These are phyloP conservation scores for Hexactinellida sp. DNA, from an alignment of 37 sponge, comb jelly and placozoan genomes.

Conservation along the genomic window DNA sequence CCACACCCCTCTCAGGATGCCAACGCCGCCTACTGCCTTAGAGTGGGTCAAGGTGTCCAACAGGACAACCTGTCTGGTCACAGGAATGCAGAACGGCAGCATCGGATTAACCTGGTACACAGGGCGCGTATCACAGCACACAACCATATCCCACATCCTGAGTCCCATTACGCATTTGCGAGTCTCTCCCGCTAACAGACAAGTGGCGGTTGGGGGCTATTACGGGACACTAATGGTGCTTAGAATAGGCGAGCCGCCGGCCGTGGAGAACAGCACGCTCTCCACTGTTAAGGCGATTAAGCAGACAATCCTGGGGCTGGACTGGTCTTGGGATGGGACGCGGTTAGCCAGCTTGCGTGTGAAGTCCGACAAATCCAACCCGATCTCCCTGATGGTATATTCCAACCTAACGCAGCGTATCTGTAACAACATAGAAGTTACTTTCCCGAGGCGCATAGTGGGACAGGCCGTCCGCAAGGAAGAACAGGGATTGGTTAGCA, in stretches of 20 bases:
- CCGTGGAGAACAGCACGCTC: neutral
- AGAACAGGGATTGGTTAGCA: neutral
- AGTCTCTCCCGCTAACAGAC: neutral
- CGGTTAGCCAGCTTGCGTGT: neutral
- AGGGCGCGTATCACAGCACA: neutral
- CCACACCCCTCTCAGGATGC: neutral
- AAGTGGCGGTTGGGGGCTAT: neutral
- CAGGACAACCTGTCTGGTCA: neutral
- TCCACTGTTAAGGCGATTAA: neutral
- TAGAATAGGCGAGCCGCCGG: neutral
- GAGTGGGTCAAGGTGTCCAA: neutral
- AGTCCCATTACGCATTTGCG: neutral
- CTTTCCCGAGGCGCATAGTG: neutral
- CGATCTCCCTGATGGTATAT: neutral
- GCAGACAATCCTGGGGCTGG: neutral
- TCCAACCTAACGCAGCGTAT: neutral
- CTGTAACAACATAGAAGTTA: neutral
- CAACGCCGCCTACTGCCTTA: neutral
- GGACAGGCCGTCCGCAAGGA: neutral
- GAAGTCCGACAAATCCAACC: neutral
- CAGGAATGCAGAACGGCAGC: neutral
- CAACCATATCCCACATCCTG: neutral
- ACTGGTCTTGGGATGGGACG: neutral
- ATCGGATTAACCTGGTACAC: constrained; percentile 3
- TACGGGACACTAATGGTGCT: neutral